Evolutionary conservation across 2,113 vertebrate species (phyloP).

Genomic region (Hippocampus abdominalis): DNA sequence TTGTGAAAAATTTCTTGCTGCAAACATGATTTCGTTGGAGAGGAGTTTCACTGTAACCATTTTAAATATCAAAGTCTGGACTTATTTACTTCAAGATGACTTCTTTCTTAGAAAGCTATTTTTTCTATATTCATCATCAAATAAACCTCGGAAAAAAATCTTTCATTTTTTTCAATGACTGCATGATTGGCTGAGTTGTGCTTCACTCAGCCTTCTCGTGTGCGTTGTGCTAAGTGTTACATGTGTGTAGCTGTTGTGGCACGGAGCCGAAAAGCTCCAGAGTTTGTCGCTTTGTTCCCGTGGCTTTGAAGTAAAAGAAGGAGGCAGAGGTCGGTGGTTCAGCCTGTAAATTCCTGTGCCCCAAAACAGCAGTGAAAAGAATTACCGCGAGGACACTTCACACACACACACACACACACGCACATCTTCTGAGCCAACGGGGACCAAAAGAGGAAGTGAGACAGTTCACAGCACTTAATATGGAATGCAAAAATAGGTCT

Average conservation of each 20-base stretch:
- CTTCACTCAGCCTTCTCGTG: not conserved
- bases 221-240: not conserved
- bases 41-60: too few relatives aligned
- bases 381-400: conserved; percentile 52
- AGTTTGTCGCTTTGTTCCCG: not conserved
- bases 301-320: conserved; percentile 34
- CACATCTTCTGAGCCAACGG: not conserved
- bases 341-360: conserved; percentile 63
- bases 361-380: conserved; percentile 55
- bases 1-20: too few relatives aligned
- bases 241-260: not conserved
- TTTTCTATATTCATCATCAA: too few relatives aligned
- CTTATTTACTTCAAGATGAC: too few relatives aligned
- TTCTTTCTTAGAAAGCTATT: too few relatives aligned
- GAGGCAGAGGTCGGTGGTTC: not conserved
- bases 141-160: too few relatives aligned
- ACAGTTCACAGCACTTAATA: not conserved
- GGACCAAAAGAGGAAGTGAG: not conserved
- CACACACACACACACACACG: conserved; percentile 25
- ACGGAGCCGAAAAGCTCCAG: conserved; percentile 20
- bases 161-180: too few relatives aligned
- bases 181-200: not conserved
- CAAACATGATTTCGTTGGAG: too few relatives aligned
- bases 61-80: too few relatives aligned
- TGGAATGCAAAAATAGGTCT: not conserved